Evolutionary conservation across 2,797 vertebrate species (phyloP).

Genomic region (Apogon talboti): DNA sequence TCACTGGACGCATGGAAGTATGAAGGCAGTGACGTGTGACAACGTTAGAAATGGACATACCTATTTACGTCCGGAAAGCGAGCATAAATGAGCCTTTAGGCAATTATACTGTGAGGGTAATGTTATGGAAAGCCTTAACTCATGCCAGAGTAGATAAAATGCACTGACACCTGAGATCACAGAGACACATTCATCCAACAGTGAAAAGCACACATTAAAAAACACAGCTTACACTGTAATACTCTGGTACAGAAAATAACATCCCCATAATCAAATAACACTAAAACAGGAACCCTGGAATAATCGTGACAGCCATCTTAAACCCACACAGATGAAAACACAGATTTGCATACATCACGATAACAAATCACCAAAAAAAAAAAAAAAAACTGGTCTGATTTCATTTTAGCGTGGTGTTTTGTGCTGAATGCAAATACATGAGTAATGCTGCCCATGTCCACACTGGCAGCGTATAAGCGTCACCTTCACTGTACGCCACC

Average conservation of each 20-base stretch:
- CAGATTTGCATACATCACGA: constrained; percentile 18
- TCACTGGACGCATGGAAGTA: too few species aligned
- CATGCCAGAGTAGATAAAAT: neutral
- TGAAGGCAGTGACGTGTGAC: too few species aligned
- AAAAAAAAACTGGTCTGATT: constrained; percentile 14
- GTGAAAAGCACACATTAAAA: too few species aligned
- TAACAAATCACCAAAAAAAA: neutral
- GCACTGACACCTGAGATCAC: too few species aligned
- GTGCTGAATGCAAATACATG: constrained; percentile 3
- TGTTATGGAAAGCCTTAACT: neutral
- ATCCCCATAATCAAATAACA: neutral
- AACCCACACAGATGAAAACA: constrained; percentile 15
- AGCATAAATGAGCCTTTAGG: too few species aligned
- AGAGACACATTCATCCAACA: too few species aligned
- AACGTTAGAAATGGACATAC: too few species aligned
- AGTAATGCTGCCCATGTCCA: constrained; percentile 1
- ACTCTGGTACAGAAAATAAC: neutral
- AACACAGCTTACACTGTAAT: neutral
- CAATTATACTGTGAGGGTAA: too few species aligned
- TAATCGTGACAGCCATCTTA: constrained; percentile 18
- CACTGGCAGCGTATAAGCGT: constrained; percentile 9
- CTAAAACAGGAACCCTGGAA: neutral
- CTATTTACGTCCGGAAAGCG: too few species aligned
- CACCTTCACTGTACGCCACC: constrained; percentile 32
- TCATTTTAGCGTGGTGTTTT: constrained; percentile 3